Evolutionary conservation across 2,888 invertebrate species (phyloP).

Genomic region (Troglohyphantes excavatus): DNA sequence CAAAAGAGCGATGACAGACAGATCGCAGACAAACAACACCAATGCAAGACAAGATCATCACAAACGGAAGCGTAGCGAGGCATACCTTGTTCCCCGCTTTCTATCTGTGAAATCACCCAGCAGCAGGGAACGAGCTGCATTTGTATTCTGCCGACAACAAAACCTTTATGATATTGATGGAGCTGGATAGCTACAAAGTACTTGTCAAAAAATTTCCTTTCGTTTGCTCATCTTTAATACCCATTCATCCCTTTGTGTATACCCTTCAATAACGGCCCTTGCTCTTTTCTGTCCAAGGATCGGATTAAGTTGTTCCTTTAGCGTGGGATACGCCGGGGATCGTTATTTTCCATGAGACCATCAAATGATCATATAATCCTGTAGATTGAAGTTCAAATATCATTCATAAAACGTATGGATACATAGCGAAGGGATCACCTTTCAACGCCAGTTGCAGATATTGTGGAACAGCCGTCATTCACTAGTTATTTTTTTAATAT

Average conservation of each 20-base stretch:
- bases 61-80: not conserved
- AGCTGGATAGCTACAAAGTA: conserved; percentile 52
- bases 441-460: not conserved
- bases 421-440: conserved; percentile 15
- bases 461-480: not conserved
- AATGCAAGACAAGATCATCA: not conserved
- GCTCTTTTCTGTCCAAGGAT: conserved; percentile 10
- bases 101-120: not conserved
- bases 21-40: not conserved
- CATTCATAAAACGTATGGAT: conserved; percentile 64
- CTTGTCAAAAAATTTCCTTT: conserved; percentile 65
- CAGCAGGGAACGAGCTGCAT: not conserved
- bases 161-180: conserved; percentile 69
- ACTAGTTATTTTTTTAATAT: not conserved
- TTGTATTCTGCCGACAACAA: conserved; percentile 43
- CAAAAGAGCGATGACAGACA: not conserved
- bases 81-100: no score
- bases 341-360: conserved; percentile 40
- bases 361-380: conserved; percentile 71
- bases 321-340: conserved; percentile 67
- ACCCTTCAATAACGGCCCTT: conserved; percentile 37
- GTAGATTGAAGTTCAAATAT: conserved; percentile 63
- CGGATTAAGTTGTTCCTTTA: conserved; percentile 76
- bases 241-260: conserved; percentile 57
- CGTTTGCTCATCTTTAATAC: conserved; percentile 36